Conservation (phyloP, 2,888 invertebrate species). For the Heliconius charithonia region DNA sequence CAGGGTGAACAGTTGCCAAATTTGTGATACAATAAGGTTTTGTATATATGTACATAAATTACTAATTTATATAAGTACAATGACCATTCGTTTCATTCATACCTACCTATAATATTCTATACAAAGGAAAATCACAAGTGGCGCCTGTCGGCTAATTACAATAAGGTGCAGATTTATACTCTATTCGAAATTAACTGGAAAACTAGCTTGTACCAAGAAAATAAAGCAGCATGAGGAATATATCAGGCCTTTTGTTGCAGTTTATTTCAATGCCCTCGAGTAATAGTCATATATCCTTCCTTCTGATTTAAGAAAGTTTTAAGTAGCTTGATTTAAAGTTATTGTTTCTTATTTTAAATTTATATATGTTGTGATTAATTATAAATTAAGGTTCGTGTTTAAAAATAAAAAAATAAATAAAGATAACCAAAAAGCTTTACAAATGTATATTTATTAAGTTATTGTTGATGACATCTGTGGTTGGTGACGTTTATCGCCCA, state of each 20-base stretch:
- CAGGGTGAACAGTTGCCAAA: too few relatives aligned
- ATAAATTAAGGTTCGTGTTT: not conserved
- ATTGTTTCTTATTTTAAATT: not conserved
- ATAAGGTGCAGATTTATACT: conserved; percentile 57
- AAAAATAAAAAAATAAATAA: not conserved
- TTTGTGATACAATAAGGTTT: not conserved
- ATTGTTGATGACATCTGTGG: not conserved
- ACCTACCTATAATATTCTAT: too few relatives aligned
- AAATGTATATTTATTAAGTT: not conserved
- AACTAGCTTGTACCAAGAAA: conserved; percentile 2
- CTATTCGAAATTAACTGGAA: conserved; percentile 50
- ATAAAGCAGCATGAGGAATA: not conserved
- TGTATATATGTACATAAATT: not conserved
- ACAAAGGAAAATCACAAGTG: conserved; percentile 24
- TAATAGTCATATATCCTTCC: not conserved
- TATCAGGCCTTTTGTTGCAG: not conserved
- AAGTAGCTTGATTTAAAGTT: not conserved
- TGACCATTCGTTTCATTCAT: not conserved
- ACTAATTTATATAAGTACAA: too few relatives aligned
- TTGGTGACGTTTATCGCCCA: not conserved
- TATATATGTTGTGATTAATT: not conserved
- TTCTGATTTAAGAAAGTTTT: not conserved
- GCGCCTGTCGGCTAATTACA: conserved; percentile 54
- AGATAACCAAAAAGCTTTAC: too few relatives aligned
- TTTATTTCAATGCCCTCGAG: not conserved